Conservation (phyloP, 2,797 vertebrate species). For the Lacerta bilineata region DNA sequence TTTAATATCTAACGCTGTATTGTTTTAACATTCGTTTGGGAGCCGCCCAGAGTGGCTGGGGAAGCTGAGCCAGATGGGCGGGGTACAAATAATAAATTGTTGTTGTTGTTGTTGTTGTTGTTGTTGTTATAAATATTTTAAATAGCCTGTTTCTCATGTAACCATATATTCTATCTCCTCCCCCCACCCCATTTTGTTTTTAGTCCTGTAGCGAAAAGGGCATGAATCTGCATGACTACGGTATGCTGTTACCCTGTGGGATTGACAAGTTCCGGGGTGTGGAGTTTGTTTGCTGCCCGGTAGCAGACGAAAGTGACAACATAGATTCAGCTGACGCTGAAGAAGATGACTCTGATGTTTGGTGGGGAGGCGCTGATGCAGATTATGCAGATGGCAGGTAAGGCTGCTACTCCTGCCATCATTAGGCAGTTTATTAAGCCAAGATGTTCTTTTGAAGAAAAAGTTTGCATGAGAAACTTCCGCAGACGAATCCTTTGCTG, state of each 20-base stretch:
- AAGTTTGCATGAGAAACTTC: too few species aligned
- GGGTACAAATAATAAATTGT: too few species aligned
- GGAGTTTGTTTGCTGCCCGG: conserved; percentile 96
- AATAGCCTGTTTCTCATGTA: not conserved
- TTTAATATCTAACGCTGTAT: too few species aligned
- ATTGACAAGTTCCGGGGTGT: conserved; percentile 97
- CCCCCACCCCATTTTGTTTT: conserved; percentile 24
- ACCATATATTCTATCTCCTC: not conserved
- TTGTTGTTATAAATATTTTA: not conserved
- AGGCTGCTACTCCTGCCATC: conserved; percentile 37
- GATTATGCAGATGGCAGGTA: conserved; percentile 94
- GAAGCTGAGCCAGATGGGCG: too few species aligned
- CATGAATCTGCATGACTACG: conserved; percentile 96
- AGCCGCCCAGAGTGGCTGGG: too few species aligned
- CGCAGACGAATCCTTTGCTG: not conserved
- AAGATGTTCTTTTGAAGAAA: not conserved
- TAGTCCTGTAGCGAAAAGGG: conserved; percentile 93
- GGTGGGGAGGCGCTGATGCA: conserved; percentile 94
- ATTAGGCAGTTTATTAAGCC: not conserved
- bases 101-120: too few species aligned
- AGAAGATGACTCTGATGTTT: conserved; percentile 94
- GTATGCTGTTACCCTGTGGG: conserved; percentile 96
- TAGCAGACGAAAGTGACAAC: conserved; percentile 85
- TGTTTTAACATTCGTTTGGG: too few species aligned
- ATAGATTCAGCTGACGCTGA: conserved; percentile 88